Percentiles rank a stretch among this genome's conserved stretches.
Evolutionary conservation across 2,113 vertebrate species (phyloP).

Genomic region (Prionailurus bengalensis): DNA sequence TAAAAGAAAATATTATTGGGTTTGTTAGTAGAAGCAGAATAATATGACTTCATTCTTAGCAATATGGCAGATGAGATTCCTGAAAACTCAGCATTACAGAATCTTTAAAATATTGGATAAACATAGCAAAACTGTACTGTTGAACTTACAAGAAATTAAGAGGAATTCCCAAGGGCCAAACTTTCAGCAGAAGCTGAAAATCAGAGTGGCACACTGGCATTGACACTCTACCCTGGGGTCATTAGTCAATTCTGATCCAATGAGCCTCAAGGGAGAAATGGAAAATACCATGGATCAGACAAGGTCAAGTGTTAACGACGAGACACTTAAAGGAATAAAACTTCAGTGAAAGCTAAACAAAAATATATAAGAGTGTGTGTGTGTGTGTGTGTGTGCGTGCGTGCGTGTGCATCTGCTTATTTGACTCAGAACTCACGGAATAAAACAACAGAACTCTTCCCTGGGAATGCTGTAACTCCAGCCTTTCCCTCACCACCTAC

Average conservation of each 20-base stretch:
- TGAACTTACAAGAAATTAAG: background rate
- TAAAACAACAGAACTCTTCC: background rate
- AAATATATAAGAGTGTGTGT: fast-evolving
- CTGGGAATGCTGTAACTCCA: background rate
- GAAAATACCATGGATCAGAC: background rate
- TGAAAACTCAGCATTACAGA: background rate
- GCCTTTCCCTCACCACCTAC: background rate
- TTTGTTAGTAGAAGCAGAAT: background rate
- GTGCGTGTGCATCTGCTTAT: background rate
- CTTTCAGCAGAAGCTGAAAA: background rate
- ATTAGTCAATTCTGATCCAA: background rate
- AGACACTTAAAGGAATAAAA: background rate
- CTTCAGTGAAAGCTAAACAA: background rate
- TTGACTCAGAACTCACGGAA: background rate
- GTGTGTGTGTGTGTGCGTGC: background rate
- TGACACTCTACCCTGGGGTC: background rate
- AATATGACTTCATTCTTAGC: background rate
- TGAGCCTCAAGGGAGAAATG: background rate
- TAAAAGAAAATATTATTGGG: background rate
- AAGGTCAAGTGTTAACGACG: background rate
- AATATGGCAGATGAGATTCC: background rate
- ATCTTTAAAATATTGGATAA: background rate
- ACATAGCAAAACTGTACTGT: background rate
- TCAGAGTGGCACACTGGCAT: background rate
- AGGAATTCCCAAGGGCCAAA: background rate